Base-by-base conservation (phyloP, 92 coral and sea anemone genomes). In the Palythoa heliodiscus region DNA sequence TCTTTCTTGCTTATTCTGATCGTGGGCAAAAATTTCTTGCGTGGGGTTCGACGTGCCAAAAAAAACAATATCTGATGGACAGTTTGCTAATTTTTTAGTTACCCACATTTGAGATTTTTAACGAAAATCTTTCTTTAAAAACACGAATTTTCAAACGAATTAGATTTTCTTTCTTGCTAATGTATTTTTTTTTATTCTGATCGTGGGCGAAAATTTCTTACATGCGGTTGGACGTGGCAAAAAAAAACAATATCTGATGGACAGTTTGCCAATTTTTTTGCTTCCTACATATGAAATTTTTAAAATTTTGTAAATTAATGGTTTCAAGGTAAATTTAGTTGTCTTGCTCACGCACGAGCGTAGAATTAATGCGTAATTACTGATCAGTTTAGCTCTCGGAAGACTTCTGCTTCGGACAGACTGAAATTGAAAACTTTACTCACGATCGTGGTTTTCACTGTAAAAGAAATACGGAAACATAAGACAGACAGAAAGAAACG, bases 121-220 rank as follows among this genome's bases (percentile, higher is more conserved):
- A 69, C 47, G 3, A 9, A 11, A 11, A 69, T 17, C 5, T 10
- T 29, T 13, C 19, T 29, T 29, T 29, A 29, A 29, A 29, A 29
- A 29, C 35, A 29, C 35, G 35, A 29, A 29, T 1, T 29, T 29
- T 29, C 35, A 29, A 19, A 19, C 64, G 64, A 15, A 19, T 19
- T 58, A 11, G 12, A 43, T 43, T 43, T 8, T 23, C 69, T 69
- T 16, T 69, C 40, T 8, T 67, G 38, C 3, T 22, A 8, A 23
- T 67, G 12, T 22, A 14, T 67, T 43, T 0, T 69, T 11, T 12
- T 69, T 69, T 69, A 11, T 37, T 25, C 17, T 29, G 11, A 29
- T 69, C 40, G 73, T 69, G 73, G 73, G 73, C 73, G 73, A 69
- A 29, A 69, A 25, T 37, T 10, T 9, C 73, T 69, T 69, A 37